A percentile compares a stretch with the other conserved stretches of the same genome.
These are phyloP conservation scores for Athene cunicularia DNA, from an alignment of 2,113 vertebrate species.

Conservation along the genomic window DNA sequence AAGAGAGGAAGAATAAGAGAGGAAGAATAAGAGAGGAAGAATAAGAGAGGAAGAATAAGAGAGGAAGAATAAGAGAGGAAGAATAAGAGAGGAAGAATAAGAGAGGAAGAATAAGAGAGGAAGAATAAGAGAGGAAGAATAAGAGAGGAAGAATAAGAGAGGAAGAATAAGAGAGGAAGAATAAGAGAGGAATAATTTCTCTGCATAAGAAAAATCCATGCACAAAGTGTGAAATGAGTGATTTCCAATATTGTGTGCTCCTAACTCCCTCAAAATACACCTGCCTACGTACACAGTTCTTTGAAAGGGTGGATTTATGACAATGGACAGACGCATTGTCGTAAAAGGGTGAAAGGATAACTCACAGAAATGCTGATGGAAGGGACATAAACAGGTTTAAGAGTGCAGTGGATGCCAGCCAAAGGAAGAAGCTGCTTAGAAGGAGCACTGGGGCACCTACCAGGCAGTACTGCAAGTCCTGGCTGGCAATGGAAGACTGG, in stretches of 20 bases:
- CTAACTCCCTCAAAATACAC: background rate
- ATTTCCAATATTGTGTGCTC: background rate
- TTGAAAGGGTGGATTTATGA: background rate
- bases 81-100: too few relatives aligned
- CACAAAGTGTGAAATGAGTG: background rate
- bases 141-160: too few relatives aligned
- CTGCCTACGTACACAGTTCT: background rate
- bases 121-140: too few relatives aligned
- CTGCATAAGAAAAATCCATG: background rate
- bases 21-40: too few relatives aligned
- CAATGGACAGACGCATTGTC: background rate
- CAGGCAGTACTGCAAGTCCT: background rate
- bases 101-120: too few relatives aligned
- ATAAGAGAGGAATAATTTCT: background rate
- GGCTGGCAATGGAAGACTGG: background rate
- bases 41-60: too few relatives aligned
- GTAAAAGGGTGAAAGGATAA: background rate
- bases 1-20: too few relatives aligned
- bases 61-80: too few relatives aligned
- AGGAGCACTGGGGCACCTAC: background rate
- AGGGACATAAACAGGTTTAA: background rate
- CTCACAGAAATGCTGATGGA: background rate
- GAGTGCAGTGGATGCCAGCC: background rate
- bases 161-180: too few relatives aligned
- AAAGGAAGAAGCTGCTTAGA: background rate